phyloP scores from a whole-genome alignment of 2,888 invertebrate genomes.

The Bugulina stolonifera region DNA sequence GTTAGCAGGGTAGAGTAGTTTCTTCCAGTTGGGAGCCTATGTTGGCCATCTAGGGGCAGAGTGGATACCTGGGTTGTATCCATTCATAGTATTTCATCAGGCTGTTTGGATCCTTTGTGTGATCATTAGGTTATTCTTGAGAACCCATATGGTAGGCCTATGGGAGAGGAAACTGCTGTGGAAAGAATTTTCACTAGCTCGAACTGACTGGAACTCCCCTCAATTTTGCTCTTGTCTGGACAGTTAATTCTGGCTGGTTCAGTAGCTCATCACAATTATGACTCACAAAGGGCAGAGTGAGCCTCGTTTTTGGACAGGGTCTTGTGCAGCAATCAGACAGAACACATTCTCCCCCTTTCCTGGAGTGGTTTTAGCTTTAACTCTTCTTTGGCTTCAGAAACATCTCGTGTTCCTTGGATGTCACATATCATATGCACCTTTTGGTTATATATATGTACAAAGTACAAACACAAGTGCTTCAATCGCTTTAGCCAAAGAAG shows the following conservation, averaged over 20 bases:
- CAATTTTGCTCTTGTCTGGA: constrained; percentile 1
- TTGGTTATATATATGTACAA: background rate
- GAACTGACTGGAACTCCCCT: too few relatives aligned
- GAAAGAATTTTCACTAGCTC: too few relatives aligned
- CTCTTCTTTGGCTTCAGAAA: constrained; percentile 9
- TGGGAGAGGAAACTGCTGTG: too few relatives aligned
- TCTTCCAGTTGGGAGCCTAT: too few relatives aligned
- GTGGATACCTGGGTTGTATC: too few relatives aligned
- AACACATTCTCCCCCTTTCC: background rate
- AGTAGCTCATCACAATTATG: background rate
- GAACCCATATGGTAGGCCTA: too few relatives aligned
- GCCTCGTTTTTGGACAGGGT: background rate
- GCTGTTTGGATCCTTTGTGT: too few relatives aligned
- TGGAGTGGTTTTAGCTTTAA: background rate
- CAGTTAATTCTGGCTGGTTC: background rate
- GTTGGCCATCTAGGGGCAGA: too few relatives aligned
- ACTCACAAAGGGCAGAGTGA: background rate
- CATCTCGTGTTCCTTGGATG: background rate
- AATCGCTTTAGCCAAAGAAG: background rate
- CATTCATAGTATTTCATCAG: too few relatives aligned
- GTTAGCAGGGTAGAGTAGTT: too few relatives aligned
- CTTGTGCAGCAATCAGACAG: background rate
- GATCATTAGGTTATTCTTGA: too few relatives aligned
- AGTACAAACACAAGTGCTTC: too few relatives aligned
- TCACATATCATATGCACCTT: background rate